Evolutionary conservation across 2,113 vertebrate genomes (phyloP).

Genomic region (Cheirogaleus medius): DNA sequence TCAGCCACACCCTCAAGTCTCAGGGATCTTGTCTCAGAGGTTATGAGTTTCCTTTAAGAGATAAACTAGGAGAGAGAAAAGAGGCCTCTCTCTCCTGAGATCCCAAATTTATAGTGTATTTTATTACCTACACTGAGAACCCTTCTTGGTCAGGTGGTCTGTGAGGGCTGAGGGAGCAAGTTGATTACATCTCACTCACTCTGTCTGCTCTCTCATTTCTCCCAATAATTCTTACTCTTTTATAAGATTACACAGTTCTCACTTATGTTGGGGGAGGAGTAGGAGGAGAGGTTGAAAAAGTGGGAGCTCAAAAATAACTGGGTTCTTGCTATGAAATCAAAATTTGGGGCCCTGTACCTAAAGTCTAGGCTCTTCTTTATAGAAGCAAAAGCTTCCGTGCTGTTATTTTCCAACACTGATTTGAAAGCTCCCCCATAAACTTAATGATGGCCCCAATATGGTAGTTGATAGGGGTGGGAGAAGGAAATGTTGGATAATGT

Average conservation of each 20-base stretch:
- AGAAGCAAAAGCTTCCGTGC: neutral
- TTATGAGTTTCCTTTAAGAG: neutral
- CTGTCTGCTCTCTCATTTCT: neutral
- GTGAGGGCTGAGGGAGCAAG: neutral
- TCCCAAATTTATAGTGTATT: neutral
- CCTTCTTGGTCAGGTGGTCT: neutral
- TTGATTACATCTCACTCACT: neutral
- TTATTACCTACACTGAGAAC: neutral
- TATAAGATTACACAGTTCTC: neutral
- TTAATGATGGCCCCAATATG: neutral
- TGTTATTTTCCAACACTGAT: neutral
- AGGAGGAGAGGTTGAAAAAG: neutral
- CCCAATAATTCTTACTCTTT: neutral
- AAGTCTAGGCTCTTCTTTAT: neutral
- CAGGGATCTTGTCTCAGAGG: neutral
- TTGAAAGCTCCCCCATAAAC: neutral
- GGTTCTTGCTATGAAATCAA: neutral
- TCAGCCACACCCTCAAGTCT: neutral
- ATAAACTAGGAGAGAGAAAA: neutral
- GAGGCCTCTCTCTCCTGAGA: neutral
- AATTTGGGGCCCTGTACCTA: neutral
- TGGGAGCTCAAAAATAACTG: neutral
- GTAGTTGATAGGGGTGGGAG: neutral
- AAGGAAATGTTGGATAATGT: neutral
- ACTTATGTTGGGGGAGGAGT: fast-evolving